Conservation (phyloP, 2,113 vertebrate genomes). For the Periophthalmus modestus region DNA sequence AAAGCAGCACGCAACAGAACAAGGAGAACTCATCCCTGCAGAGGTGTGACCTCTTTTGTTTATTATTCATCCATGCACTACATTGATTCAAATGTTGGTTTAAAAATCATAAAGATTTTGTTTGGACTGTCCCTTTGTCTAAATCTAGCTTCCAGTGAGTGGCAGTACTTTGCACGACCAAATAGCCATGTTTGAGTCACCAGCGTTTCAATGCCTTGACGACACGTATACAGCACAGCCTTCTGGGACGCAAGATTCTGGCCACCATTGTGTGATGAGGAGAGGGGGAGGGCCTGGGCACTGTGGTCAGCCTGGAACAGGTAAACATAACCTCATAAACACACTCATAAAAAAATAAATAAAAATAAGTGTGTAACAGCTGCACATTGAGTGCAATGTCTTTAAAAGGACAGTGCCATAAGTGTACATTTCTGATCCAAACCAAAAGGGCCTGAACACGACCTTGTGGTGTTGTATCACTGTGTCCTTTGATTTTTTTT, state of each 20-base stretch:
- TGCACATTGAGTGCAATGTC: neutral
- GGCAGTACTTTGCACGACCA: conserved; percentile 95
- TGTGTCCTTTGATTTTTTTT: conserved; percentile 64
- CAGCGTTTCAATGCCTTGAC: conserved; percentile 92
- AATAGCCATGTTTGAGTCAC: conserved; percentile 97
- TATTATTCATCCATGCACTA: neutral
- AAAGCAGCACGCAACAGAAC: conserved; percentile 83
- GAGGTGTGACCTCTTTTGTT: conserved; percentile 77
- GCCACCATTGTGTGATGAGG: conserved; percentile 91
- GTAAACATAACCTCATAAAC: conserved; percentile 59
- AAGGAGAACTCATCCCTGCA: conserved; percentile 76
- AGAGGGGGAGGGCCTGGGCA: conserved; percentile 84
- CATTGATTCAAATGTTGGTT: neutral
- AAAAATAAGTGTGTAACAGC: neutral
- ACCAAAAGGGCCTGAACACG: neutral
- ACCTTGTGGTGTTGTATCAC: conserved; percentile 5
- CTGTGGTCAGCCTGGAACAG: conserved; percentile 93
- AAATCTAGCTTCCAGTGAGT: conserved; percentile 84
- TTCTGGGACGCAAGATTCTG: conserved; percentile 95
- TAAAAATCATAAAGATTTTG: neutral
- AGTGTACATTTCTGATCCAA: neutral
- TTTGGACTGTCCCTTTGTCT: neutral
- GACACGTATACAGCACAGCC: conserved; percentile 87
- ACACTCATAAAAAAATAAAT: too few species aligned
- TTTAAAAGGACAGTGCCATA: neutral